Base-by-base conservation (phyloP, 2,797 vertebrate genomes). In the Naso thynnoides region DNA sequence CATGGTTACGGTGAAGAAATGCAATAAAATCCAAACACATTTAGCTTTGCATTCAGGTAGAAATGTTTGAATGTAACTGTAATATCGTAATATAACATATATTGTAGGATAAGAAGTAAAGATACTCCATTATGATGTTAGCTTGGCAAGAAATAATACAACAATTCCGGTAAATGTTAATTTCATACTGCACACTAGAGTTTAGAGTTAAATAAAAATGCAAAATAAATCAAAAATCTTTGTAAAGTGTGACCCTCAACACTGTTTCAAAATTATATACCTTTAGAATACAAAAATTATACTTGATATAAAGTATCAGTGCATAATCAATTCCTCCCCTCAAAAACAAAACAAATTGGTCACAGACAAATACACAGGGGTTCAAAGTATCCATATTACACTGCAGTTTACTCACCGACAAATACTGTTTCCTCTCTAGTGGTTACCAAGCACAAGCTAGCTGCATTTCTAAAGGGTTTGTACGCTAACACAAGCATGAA, bases 281-380 rank as follows among this genome's bases (percentile, higher is more conserved):
- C 85, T 85, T 86, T 84, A 84, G 81, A 89, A 90, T 92, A 93
- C 79, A 92, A 90, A 92, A 75, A 78, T 53, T 84, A 88, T 83
- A 90, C 82, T 85, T 88, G 85, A 88, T 90, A 90, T 84, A 92
- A 94, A 93, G 89, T 85, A 88, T 95, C 94, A 95, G 94, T 95
- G 95, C 94, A 94, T 94, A 90, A 86, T 92, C 72, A 81, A 78
- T 88, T 84, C 64, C 64, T 83, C 79, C 88, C 82, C 82, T 79
- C 77, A 88, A 36, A 58, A 77, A 90, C 47, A 36, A 56, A 50
- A 79, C 44, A 68, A 78, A 69, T 69, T 83, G 85, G 61, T 77
- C 79, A 88, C 67, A 79, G 78, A 89, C 59, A 78, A 84, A 76
- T 60, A 81, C 55, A 73, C 74, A 44, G 44, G 54, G 57, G 50